Percentiles rank a stretch among this genome's conserved stretches.
Conservation (phyloP, 1,140 invertebrate species). For the Pogonomyrmex barbatus region DNA sequence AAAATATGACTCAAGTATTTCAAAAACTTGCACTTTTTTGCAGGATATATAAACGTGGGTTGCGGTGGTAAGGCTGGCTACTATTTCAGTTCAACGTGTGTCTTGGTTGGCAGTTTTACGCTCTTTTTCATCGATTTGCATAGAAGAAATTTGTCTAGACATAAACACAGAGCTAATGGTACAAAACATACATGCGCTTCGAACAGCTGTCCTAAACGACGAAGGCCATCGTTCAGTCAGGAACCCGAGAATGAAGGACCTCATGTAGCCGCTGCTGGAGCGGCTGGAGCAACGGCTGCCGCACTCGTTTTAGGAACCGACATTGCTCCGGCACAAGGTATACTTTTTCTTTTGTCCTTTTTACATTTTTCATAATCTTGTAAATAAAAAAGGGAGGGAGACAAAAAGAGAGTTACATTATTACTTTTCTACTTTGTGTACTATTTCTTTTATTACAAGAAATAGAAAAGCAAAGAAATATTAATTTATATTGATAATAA, state of each 20-base stretch:
- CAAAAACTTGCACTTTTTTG: background rate
- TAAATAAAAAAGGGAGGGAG: background rate
- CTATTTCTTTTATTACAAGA: background rate
- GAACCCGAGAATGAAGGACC: conserved; percentile 87
- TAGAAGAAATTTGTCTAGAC: conserved; percentile 88
- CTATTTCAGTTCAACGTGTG: conserved; percentile 93
- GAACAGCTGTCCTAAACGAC: conserved; percentile 87
- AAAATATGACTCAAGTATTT: background rate
- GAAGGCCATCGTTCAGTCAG: conserved; percentile 87
- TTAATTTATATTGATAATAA: background rate
- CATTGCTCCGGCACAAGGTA: conserved; percentile 78
- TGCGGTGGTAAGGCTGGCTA: conserved; percentile 92
- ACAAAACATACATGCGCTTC: conserved; percentile 87
- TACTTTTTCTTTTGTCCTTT: background rate
- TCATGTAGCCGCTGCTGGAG: conserved; percentile 79
- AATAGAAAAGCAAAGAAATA: background rate
- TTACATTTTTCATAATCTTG: background rate
- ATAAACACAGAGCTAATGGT: conserved; percentile 89
- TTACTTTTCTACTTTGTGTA: background rate
- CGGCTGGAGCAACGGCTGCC: conserved; percentile 84
- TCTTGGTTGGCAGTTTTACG: conserved; percentile 91
- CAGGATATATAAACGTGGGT: conserved; percentile 92
- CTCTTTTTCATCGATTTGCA: conserved; percentile 94
- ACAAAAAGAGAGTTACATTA: background rate
- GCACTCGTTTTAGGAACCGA: conserved; percentile 83